Evolutionary conservation across 2,888 invertebrate genomes (phyloP).

Genomic region (Nysson spinosus): DNA sequence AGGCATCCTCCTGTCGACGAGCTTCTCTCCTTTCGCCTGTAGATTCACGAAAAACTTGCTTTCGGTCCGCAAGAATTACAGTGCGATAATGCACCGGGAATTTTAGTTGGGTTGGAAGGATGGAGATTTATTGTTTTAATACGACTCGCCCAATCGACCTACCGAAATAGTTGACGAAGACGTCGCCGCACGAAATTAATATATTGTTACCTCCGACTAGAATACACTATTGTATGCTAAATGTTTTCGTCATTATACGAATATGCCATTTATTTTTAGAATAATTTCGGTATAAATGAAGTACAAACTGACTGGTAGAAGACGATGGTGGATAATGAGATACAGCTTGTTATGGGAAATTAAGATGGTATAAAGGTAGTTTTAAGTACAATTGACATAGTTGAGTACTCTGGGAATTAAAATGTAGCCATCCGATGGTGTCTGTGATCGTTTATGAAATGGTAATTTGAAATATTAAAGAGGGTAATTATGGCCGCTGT

Average conservation of each 20-base stretch:
- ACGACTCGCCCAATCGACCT: constrained; percentile 18
- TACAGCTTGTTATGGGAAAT: not conserved
- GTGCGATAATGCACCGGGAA: constrained; percentile 33
- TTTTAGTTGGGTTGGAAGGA: constrained; percentile 6
- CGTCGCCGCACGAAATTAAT: constrained; percentile 5
- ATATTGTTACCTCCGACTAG: constrained; percentile 1
- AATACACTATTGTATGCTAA: not conserved
- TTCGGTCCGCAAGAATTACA: constrained; percentile 12
- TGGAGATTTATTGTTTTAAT: constrained; percentile 25
- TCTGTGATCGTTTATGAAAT: constrained; percentile 42
- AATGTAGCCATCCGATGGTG: constrained; percentile 4
- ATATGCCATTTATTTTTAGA: no score
- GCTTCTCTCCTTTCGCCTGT: constrained; percentile 3
- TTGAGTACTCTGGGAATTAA: constrained; percentile 9
- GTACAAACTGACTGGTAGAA: no score
- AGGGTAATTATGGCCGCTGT: constrained; percentile 40
- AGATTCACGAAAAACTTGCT: constrained; percentile 12
- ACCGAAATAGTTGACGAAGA: constrained; percentile 20
- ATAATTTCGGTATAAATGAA: no score
- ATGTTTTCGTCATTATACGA: no score
- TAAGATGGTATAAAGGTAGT: constrained; percentile 13
- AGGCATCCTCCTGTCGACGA: constrained; percentile 24
- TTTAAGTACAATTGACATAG: constrained; percentile 12
- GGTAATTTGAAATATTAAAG: constrained; percentile 51
- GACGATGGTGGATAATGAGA: no score